Evolutionary conservation across 2,113 vertebrate genomes (phyloP), one percentile per base, ranked within the genome.

Genomic region (Pycnonotus jocosus): DNA sequence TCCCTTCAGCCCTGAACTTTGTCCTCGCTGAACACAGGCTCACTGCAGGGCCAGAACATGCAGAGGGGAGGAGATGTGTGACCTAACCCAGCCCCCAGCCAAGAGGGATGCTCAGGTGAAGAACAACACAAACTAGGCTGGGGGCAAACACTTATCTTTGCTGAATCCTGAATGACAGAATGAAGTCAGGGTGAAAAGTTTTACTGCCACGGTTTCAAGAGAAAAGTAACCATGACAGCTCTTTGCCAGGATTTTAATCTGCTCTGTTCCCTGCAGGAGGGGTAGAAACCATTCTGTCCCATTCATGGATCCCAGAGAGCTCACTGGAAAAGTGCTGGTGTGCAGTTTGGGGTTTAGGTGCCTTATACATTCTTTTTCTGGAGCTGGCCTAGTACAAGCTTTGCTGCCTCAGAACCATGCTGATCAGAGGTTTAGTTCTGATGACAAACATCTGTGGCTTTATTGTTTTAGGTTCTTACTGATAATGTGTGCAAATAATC

Each of bases 51-150:
- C 14, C 21, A 31, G 20, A 81, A 70, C 3, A 30, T 6, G 27
- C 45, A 84, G 56, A 74, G 18, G 1, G 2, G 9, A 58, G 8
- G 28, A 80, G 71, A 65, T 0, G 6, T 16, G 35, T 62, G 47
- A 68, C 2, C 1, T 45, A 64, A 78, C 3, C 15, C 22, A 73
- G 28, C 23, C 47, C 0, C 0, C 4, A 42, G 51, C 16, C 66
- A 12, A 21, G 44, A 85, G 48, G 12, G 66, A 54, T 71, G 44
- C 44, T 80, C 57, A 62, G 51, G 56, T 4, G 4, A 76, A 76
- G 53, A 79, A 69, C 3, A 42, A 38, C 33, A 84, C 28, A 48
- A 73, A n/a, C 40, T 38, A 51, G 15, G 25, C 27, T 50, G 25
- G 16, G n/a, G 24, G 6, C 3, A 92, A 86, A 47, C 37, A 7